These are phyloP conservation scores for Macrobrachium rosenbergii DNA, from an alignment of 1,140 invertebrate species.

Conservation along the genomic window DNA sequence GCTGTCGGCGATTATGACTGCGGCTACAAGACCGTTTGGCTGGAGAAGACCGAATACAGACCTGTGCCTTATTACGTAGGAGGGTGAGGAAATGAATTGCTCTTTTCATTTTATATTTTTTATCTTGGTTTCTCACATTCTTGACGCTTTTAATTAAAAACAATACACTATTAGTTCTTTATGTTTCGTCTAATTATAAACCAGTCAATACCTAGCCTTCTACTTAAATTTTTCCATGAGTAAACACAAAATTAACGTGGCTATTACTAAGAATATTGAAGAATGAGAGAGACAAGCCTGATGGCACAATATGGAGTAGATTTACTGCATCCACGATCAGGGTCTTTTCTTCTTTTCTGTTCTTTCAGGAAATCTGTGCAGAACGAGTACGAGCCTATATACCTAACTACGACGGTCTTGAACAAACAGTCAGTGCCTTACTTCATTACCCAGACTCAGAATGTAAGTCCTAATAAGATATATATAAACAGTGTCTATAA, in stretches of 20 bases:
- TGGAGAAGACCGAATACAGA: slow-evolving; percentile 63
- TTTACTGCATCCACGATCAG: too few species aligned
- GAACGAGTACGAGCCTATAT: slow-evolving; percentile 59
- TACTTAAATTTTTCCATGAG: too few species aligned
- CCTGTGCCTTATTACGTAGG: slow-evolving; percentile 62
- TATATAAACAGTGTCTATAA: background rate
- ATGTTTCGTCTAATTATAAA: too few species aligned
- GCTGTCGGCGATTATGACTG: slow-evolving; percentile 39
- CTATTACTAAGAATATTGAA: too few species aligned
- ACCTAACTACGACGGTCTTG: slow-evolving; percentile 63
- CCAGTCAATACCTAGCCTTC: too few species aligned
- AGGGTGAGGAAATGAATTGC: slow-evolving; percentile 47
- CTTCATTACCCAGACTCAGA: slow-evolving; percentile 65
- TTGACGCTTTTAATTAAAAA: too few species aligned
- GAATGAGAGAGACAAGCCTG: too few species aligned
- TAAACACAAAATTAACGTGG: too few species aligned
- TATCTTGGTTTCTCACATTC: too few species aligned
- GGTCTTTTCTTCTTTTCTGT: background rate
- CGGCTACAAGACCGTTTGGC: slow-evolving; percentile 61
- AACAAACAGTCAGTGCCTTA: slow-evolving; percentile 66
- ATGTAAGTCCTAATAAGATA: slow-evolving; percentile 45
- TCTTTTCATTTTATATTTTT: too few species aligned
- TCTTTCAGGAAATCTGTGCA: slow-evolving; percentile 54
- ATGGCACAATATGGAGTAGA: too few species aligned
- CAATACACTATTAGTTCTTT: too few species aligned